Conservation (phyloP, 2,797 vertebrate genomes). For the Molossus alvarezi region DNA sequence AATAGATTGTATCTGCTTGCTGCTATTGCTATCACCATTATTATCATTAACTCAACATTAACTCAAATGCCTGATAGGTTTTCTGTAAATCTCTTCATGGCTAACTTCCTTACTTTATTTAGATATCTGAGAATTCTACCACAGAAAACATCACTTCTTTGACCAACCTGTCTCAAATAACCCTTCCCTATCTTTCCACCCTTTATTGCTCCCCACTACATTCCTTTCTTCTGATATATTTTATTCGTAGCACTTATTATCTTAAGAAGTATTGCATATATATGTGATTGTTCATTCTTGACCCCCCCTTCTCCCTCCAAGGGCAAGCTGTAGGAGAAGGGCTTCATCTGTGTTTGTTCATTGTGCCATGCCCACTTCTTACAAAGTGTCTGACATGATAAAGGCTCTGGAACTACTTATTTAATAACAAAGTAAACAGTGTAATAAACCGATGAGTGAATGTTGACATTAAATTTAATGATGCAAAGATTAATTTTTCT, state of each 20-base stretch:
- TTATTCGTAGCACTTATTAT: conserved; percentile 45
- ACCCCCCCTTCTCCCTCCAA: not conserved
- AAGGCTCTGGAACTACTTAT: conserved; percentile 51
- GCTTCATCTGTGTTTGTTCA: not conserved
- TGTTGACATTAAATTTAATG: conserved; percentile 31
- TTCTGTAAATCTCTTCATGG: not conserved
- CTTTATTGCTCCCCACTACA: not conserved
- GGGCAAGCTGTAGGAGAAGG: not conserved
- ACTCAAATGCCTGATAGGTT: not conserved
- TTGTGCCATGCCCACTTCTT: not conserved
- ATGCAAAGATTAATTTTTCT: conserved; percentile 31
- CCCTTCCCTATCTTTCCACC: not conserved
- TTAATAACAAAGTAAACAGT: conserved; percentile 7
- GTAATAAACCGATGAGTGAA: conserved; percentile 36
- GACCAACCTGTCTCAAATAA: not conserved
- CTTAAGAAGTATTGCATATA: conserved; percentile 20
- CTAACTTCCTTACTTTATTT: not conserved
- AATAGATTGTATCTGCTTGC: not conserved
- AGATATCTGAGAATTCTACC: not conserved
- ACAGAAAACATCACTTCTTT: conserved; percentile 14
- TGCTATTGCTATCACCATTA: not conserved
- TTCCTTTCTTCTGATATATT: not conserved
- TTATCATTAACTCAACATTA: conserved; percentile 6
- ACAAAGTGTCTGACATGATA: not conserved
- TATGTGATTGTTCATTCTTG: not conserved